Evolutionary conservation across 2,888 invertebrate species (phyloP), one percentile per base, ranked within the genome.

Genomic region (Nemapogon koenigi): DNA sequence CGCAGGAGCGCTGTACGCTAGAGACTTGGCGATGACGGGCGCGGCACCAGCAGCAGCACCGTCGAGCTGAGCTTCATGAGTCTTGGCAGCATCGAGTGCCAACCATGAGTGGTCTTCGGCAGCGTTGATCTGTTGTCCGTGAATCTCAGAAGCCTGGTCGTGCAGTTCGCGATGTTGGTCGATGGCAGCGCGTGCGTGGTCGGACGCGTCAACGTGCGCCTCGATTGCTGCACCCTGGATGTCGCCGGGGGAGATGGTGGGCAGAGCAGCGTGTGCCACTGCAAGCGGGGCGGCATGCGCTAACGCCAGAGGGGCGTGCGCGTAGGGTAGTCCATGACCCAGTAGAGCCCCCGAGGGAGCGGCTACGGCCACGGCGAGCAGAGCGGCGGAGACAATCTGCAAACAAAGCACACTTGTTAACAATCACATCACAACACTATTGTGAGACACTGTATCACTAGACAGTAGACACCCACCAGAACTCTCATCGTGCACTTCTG

Each of bases 311-410:
- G 37, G 22, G 19, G 39, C 39, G 13, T 38, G 41, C 28, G 45
- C 41, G 37, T 38, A 36, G 26, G 30, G 36, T 13, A 14, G 4
- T 4, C 7, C 7, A 11, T 33, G 33, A 19, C 33, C 33, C 13
- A 16, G 19, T 14, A 33, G 33, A 3, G 33, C 19, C 19, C 37
- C 37, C 8, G 37, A 37, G 10, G 37, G 37, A 19, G 33, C 39
- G 28, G 27, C 33, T 27, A 28, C 39, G 40, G 54, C 55, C 35
- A 54, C 55, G 39, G 65, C 66, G 51, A 62, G 48, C 55, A 81
- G 62, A 68, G 81, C 75, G 61, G 72, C 69, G 67, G 83, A 68
- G 55, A 81, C 79, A 69, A 82, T 81, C 83, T 83, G 71, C 33
- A 59, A 62, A 59, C 17, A 33, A 33, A 18, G 19, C n/a, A n/a